A percentile compares a stretch with the other conserved stretches of the same genome.
Evolutionary conservation across 2,888 invertebrate genomes (phyloP).

Genomic region (Drosophila multiciliata): DNA sequence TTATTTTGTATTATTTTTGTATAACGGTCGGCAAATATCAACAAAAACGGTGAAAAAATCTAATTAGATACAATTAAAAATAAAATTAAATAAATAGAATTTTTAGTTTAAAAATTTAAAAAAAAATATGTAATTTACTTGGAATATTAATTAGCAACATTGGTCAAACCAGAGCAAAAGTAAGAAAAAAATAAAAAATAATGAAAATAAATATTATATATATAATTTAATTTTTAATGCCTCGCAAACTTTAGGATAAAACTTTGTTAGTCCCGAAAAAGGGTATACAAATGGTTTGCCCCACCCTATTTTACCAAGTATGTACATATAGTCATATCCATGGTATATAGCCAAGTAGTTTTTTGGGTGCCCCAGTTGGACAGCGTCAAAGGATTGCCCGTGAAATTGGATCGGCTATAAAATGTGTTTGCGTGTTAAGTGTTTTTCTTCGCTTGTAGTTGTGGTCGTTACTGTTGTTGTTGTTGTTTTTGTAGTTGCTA

Average conservation of each 20-base stretch:
- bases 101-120: neutral
- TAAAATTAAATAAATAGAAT: too few relatives aligned
- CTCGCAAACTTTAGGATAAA: neutral
- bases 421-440: slow-evolving; percentile 71
- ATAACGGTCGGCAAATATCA: too few relatives aligned
- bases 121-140: too few relatives aligned
- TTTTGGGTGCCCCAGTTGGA: slow-evolving; percentile 27
- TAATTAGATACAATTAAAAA: neutral
- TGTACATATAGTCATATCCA: slow-evolving; percentile 5
- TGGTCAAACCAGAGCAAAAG: neutral
- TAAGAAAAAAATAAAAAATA: neutral
- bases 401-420: slow-evolving; percentile 70
- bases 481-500: slow-evolving; percentile 57
- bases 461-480: slow-evolving; percentile 22
- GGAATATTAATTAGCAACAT: too few relatives aligned
- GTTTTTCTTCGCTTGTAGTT: slow-evolving; percentile 21
- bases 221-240: neutral
- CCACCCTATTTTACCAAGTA: neutral
- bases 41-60: too few relatives aligned
- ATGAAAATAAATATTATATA: neutral
- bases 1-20: too few relatives aligned
- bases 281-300: neutral
- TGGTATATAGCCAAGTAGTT: slow-evolving; percentile 3
- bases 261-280: neutral
- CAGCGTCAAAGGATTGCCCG: slow-evolving; percentile 73